A percentile compares a stretch with the other conserved stretches of the same genome.
Evolutionary conservation across 2,888 invertebrate species (phyloP).

Genomic region (Mimachlamys varia): DNA sequence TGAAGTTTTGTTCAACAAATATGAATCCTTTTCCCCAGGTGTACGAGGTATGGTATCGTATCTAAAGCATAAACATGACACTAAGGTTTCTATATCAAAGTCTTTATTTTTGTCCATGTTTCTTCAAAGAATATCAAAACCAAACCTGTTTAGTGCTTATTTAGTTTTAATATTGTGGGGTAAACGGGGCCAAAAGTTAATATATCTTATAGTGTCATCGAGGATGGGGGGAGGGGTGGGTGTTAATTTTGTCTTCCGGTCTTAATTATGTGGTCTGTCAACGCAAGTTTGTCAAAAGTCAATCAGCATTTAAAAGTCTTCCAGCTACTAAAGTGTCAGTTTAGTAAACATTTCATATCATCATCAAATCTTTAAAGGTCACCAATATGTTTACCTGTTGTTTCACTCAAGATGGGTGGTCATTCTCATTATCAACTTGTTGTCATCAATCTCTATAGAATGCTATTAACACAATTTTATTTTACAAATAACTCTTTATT

Average conservation of each 20-base stretch:
- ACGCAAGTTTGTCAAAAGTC: conserved; percentile 6
- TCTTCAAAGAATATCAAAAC: too few relatives aligned
- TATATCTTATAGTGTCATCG: background rate
- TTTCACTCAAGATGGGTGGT: background rate
- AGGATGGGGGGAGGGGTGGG: background rate
- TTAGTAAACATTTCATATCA: background rate
- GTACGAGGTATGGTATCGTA: too few relatives aligned
- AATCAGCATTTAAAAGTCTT: conserved; percentile 24
- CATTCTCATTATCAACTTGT: background rate
- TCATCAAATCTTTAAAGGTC: background rate
- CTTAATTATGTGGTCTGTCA: background rate
- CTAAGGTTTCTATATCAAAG: too few relatives aligned
- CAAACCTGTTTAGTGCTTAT: background rate
- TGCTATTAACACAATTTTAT: background rate
- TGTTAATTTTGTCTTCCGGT: background rate
- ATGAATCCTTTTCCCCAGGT: too few relatives aligned
- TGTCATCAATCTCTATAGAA: background rate
- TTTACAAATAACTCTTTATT: background rate
- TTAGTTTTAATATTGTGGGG: too few relatives aligned
- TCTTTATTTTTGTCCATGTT: background rate
- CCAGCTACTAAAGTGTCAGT: background rate
- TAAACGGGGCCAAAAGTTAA: too few relatives aligned
- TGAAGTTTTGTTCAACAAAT: too few relatives aligned
- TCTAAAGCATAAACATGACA: too few relatives aligned
- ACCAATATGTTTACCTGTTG: background rate